Conservation (phyloP, 2,888 invertebrate species). For the Caenorhabditis japonica region DNA sequence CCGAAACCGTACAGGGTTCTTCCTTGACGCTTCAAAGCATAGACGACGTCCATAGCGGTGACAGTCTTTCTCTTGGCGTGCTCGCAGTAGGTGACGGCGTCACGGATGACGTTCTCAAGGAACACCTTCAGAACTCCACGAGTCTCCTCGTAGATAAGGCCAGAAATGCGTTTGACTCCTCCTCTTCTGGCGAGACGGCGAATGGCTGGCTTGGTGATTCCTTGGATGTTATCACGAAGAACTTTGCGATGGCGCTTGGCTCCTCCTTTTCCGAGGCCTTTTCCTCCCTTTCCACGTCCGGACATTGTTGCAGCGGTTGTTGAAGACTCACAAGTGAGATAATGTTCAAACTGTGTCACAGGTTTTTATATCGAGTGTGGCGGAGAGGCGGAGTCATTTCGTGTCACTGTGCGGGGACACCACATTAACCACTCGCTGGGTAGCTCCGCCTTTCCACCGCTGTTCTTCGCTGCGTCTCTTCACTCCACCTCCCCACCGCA, state of each 20-base stretch:
- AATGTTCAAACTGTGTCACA: no score
- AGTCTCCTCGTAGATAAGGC: conserved; percentile 45
- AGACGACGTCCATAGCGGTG: conserved; percentile 90
- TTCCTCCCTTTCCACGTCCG: conserved; percentile 86
- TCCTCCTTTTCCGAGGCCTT: conserved; percentile 86
- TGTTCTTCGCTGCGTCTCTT: no score
- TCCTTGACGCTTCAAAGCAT: conserved; percentile 76
- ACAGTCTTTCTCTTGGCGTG: conserved; percentile 90
- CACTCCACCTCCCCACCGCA: conserved; percentile 84
- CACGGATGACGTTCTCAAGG: conserved; percentile 83
- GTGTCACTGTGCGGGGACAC: no score
- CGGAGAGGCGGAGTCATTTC: no score
- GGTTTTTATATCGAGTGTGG: no score
- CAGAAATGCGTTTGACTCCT: conserved; percentile 42
- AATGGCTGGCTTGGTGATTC: conserved; percentile 48
- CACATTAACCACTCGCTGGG: no score
- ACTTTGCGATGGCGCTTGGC: conserved; percentile 84
- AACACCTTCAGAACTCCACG: conserved; percentile 57
- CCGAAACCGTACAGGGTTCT: no score
- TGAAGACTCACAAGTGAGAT: no score
- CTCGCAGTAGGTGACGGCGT: conserved; percentile 88
- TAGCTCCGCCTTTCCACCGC: conserved; percentile 21
- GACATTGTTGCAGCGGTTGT: conserved; percentile 81
- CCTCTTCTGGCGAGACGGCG: conserved; percentile 20
- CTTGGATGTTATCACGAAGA: conserved; percentile 65